Evolutionary conservation across 1,140 invertebrate species (phyloP), one percentile per base, ranked within the genome.

Genomic region (Wasmannia auropunctata): DNA sequence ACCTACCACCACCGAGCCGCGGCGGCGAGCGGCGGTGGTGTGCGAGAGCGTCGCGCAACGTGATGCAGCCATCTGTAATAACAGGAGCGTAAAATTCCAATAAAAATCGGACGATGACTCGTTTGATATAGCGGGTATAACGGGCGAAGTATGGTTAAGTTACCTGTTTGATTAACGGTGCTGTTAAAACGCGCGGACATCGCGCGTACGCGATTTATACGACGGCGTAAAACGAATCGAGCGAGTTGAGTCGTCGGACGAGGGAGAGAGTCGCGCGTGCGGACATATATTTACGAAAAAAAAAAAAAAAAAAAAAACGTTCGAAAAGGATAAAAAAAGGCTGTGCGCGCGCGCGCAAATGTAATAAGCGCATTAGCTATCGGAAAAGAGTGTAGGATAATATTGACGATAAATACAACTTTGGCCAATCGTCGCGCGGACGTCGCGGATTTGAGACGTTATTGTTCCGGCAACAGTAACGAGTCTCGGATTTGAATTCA

Each of bases 401-500:
- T 58, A 83, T 83, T 83, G 56, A 34, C 67, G 65, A 58, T 83
- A 72, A 72, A 83, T 83, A 72, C 34, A 72, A 54, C 79, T 81
- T 56, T 43, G 63, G 79, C 67, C n/a, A 40, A 74, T 74, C 51
- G 37, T 31, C 49, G 37, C 37, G 51, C n/a, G 79, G n/a, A 58
- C 67, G 51, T 72, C 67, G 67, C 25, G 79, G 88, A 85, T 90
- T 90, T 84, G 70, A 92, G 88, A 90, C 88, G 88, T 91, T 86
- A 94, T 94, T 94, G 92, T 94, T 92, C 88, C 56, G 70, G 49
- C 86, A 80, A 91, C 87, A 89, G 92, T 93, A 93, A 91, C 91
- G 92, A 91, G 87, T 91, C 85, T 70, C 88, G 92, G 89, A 93
- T 93, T 94, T 92, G 89, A 92, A 93, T 92, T 93, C 92, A 94